A percentile compares a stretch with the other conserved stretches of the same genome.
phyloP scores from a whole-genome alignment of 2,113 vertebrate genomes.

The Lophotis ruficrista region DNA sequence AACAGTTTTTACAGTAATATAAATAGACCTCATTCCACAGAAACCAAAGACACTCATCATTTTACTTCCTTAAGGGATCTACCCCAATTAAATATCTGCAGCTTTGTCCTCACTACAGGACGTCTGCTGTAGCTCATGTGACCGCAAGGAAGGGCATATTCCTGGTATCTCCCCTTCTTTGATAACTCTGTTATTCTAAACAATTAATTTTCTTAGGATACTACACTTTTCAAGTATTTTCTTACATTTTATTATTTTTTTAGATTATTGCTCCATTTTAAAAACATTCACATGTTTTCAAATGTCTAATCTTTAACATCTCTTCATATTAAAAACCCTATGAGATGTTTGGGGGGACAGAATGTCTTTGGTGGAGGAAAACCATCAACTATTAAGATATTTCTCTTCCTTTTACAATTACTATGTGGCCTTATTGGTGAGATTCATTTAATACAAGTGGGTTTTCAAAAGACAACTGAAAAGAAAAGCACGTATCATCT shows the following conservation, averaged over 20 bases:
- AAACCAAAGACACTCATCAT: not conserved
- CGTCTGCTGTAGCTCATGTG: not conserved
- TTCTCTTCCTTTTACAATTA: not conserved
- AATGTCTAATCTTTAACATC: not conserved
- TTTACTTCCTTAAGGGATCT: rapidly evolving
- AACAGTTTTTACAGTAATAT: not conserved
- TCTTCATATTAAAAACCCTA: not conserved
- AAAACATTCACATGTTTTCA: not conserved
- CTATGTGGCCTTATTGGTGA: not conserved
- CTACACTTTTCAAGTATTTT: not conserved
- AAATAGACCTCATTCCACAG: not conserved
- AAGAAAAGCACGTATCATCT: not conserved
- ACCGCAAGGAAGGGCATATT: rapidly evolving
- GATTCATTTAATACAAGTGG: not conserved
- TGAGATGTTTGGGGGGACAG: not conserved
- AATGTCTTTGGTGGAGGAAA: not conserved
- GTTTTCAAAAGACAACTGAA: not conserved
- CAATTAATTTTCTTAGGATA: not conserved
- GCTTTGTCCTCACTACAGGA: not conserved
- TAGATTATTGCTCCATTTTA: not conserved
- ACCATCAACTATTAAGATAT: not conserved
- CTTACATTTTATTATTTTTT: not conserved
- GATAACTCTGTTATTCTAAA: not conserved
- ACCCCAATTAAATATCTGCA: not conserved
- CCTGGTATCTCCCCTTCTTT: not conserved